These are phyloP conservation scores for Nephrotoma flavescens DNA, from an alignment of 2,888 invertebrate genomes.

Conservation along the genomic window DNA sequence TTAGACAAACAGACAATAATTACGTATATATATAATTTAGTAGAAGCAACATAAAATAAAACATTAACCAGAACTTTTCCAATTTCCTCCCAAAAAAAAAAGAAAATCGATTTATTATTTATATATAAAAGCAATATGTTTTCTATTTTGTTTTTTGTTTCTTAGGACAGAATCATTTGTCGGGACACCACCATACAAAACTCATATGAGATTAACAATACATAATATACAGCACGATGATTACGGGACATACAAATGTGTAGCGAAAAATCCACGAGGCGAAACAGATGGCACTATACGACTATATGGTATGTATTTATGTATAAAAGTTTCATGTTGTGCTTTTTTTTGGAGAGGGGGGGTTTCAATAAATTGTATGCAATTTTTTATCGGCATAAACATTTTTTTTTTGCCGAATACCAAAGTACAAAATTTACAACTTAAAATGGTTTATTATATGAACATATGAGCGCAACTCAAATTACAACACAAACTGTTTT, in stretches of 20 bases:
- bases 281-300: slow-evolving; percentile 82
- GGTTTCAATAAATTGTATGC: neutral
- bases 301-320: slow-evolving; percentile 62
- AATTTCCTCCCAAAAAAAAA: neutral
- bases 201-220: slow-evolving; percentile 75
- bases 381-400: neutral
- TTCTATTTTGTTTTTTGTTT: neutral
- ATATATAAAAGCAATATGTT: neutral
- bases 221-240: slow-evolving; percentile 63
- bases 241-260: slow-evolving; percentile 78
- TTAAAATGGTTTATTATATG: neutral
- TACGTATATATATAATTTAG: neutral
- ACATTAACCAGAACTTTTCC: neutral
- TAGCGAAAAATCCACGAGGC: slow-evolving; percentile 77
- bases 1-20: neutral
- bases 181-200: slow-evolving; percentile 63
- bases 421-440: neutral
- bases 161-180: slow-evolving; percentile 49
- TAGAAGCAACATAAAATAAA: neutral
- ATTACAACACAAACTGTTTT: neutral
- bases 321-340: neutral
- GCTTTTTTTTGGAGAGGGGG: neutral
- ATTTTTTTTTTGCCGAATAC: neutral
- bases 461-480: neutral
- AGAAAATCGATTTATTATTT: neutral